Conservation (phyloP, 2,888 invertebrate species). For the Chymomyza fuscimana region DNA sequence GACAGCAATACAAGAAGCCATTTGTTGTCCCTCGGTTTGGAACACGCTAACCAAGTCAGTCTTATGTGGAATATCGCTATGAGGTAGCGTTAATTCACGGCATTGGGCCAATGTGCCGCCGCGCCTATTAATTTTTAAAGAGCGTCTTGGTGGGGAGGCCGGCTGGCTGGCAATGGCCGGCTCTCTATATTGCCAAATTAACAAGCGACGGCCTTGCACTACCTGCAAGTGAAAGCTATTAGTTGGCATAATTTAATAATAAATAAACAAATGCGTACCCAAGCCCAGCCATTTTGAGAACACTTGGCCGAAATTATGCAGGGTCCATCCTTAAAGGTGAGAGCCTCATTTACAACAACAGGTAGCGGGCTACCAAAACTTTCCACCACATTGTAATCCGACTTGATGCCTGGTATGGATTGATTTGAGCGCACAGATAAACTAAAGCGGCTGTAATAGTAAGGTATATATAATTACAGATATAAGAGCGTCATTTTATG, state of each 20-base stretch:
- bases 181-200: conserved; percentile 90
- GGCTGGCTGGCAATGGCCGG: conserved; percentile 37
- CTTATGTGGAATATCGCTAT: conserved; percentile 94
- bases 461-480: not conserved
- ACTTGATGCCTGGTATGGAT: conserved; percentile 88
- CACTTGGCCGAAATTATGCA: conserved; percentile 81
- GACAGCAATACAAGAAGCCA: conserved; percentile 93
- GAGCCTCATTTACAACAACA: conserved; percentile 92
- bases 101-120: conserved; percentile 83
- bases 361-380: conserved; percentile 90
- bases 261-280: conserved; percentile 74
- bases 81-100: conserved; percentile 91
- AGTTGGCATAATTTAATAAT: not conserved
- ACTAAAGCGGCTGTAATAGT: conserved; percentile 80
- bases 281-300: conserved; percentile 81
- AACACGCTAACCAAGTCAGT: conserved; percentile 91
- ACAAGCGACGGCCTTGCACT: conserved; percentile 90
- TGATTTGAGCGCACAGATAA: conserved; percentile 84
- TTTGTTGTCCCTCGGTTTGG: conserved; percentile 82
- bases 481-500: not conserved
- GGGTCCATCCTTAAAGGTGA: conserved; percentile 87
- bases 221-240: conserved; percentile 80
- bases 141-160: conserved; percentile 57
- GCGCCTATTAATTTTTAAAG: conserved; percentile 65
- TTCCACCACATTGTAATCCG: conserved; percentile 87